These are phyloP conservation scores for Glaucopsyche alexis DNA, from an alignment of 2,888 invertebrate species.

Conservation along the genomic window DNA sequence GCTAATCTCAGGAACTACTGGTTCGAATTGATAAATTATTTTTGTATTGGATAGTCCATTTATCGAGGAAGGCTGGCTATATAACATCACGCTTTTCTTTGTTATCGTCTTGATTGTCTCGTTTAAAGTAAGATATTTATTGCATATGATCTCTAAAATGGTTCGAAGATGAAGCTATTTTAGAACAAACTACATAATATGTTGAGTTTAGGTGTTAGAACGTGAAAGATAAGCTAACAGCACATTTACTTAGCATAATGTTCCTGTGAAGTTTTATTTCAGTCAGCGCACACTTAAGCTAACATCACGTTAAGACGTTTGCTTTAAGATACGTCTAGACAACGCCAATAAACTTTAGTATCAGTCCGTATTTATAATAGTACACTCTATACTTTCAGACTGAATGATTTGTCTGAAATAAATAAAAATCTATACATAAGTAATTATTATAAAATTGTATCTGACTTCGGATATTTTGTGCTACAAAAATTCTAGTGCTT, in stretches of 20 bases:
- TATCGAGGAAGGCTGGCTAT: too few relatives aligned
- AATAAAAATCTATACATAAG: background rate
- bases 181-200: conserved; percentile 6
- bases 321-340: conserved; percentile 1
- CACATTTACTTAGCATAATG: conserved; percentile 29
- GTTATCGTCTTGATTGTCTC: too few relatives aligned
- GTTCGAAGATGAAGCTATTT: background rate
- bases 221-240: conserved; percentile 25
- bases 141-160: background rate
- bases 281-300: conserved; percentile 20
- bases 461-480: too few relatives aligned
- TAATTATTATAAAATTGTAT: too few relatives aligned
- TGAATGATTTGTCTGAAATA: background rate
- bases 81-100: too few relatives aligned
- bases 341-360: background rate
- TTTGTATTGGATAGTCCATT: too few relatives aligned
- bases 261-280: conserved; percentile 19
- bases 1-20: too few relatives aligned
- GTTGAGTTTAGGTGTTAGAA: conserved; percentile 21
- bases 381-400: background rate
- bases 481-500: too few relatives aligned
- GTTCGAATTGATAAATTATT: too few relatives aligned
- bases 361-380: background rate
- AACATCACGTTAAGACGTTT: background rate
- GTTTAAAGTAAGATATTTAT: too few relatives aligned